These are phyloP conservation scores for Pyrochroa serraticornis DNA, from an alignment of 2,888 invertebrate genomes.

Conservation along the genomic window DNA sequence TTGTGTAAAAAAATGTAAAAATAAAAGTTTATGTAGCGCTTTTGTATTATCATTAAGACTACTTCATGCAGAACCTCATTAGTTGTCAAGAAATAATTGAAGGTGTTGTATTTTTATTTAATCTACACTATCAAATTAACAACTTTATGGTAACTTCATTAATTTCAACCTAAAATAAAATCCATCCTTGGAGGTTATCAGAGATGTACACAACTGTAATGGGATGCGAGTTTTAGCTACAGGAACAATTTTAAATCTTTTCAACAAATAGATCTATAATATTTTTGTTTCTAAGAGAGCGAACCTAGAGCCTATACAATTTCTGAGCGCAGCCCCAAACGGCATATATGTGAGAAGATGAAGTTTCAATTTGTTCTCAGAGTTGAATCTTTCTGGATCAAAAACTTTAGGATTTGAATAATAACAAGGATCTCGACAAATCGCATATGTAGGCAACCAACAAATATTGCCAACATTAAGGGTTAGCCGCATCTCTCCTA, in stretches of 20 bases:
- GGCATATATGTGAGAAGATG: constrained; percentile 61
- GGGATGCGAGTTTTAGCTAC: constrained; percentile 35
- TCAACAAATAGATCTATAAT: constrained; percentile 28
- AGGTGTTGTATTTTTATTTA: no score
- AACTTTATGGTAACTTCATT: no score
- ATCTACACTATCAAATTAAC: no score
- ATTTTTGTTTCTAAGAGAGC: constrained; percentile 35
- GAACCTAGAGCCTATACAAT: constrained; percentile 44
- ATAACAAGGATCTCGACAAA: constrained; percentile 63
- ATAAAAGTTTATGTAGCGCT: no score
- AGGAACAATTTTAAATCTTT: constrained; percentile 28
- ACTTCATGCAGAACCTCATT: no score
- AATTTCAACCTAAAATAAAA: constrained; percentile 27
- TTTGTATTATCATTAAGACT: no score
- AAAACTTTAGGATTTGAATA: constrained; percentile 63
- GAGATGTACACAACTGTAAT: constrained; percentile 14
- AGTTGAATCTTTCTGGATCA: constrained; percentile 62
- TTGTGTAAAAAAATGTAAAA: no score
- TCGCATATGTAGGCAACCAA: constrained; percentile 58
- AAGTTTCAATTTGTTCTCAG: constrained; percentile 60
- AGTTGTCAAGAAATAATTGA: no score
- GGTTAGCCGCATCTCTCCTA: constrained; percentile 32
- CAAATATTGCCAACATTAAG: constrained; percentile 60
- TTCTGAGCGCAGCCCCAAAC: constrained; percentile 58
- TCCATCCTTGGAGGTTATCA: constrained; percentile 18